Percentiles rank a stretch among this genome's conserved stretches.
Conservation (phyloP, 2,888 invertebrate genomes). For the Adineta ricciae region DNA sequence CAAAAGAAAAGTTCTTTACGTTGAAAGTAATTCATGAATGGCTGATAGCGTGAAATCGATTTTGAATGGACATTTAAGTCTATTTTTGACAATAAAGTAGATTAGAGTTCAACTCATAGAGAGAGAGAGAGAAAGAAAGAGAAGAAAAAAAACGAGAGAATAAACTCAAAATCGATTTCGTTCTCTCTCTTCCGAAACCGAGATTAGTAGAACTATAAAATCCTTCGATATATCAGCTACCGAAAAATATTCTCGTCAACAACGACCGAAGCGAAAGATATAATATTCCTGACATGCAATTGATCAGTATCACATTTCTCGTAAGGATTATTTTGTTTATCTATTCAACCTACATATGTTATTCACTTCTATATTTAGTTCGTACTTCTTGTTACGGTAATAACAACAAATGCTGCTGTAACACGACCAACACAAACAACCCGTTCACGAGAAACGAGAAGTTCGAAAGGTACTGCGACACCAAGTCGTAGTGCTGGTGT, state of each 20-base stretch:
- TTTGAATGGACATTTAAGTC: neutral
- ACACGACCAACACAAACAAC: neutral
- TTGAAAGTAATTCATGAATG: neutral
- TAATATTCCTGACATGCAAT: neutral
- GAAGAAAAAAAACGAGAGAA: neutral
- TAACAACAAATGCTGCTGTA: neutral
- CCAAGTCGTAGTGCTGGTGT: no score
- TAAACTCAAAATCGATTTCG: neutral
- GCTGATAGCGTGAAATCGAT: neutral
- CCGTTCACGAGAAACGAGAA: no score
- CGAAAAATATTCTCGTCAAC: neutral
- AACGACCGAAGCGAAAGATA: neutral
- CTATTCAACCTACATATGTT: neutral
- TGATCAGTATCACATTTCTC: neutral
- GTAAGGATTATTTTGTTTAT: neutral
- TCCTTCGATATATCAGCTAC: neutral
- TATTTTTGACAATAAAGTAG: neutral
- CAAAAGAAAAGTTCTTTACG: neutral
- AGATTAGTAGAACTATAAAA: neutral
- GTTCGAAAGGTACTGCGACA: no score
- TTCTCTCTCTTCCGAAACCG: neutral
- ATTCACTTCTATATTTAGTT: neutral
- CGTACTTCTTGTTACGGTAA: neutral
- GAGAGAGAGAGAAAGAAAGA: neutral
- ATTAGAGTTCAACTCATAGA: neutral